Conservation (phyloP, 2,113 vertebrate genomes). For the Prietella phreatophila region DNA sequence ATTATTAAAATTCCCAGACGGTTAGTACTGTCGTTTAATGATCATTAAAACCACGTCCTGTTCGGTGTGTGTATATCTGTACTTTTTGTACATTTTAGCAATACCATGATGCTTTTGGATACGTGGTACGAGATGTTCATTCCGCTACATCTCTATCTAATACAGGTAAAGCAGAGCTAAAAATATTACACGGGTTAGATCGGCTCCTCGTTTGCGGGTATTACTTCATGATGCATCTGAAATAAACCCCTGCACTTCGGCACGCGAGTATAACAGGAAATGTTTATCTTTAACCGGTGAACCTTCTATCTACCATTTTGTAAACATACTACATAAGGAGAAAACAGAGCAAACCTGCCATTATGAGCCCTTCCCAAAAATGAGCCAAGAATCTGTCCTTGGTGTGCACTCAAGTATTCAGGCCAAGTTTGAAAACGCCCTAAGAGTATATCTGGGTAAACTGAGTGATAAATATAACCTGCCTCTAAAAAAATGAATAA, state of each 20-base stretch:
- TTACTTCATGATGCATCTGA: background rate
- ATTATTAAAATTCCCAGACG: too few relatives aligned
- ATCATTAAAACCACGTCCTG: too few relatives aligned
- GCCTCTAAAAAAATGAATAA: slow-evolving; percentile 41
- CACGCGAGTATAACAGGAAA: too few relatives aligned
- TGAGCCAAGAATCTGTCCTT: background rate
- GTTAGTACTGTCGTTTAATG: too few relatives aligned
- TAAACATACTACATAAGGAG: background rate
- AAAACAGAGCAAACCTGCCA: background rate
- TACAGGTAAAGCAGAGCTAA: background rate
- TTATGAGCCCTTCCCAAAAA: background rate
- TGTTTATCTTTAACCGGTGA: background rate
- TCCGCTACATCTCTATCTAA: background rate
- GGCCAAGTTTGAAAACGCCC: slow-evolving; percentile 8
- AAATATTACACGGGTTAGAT: background rate
- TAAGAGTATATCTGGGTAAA: slow-evolving; percentile 24
- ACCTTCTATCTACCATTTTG: background rate
- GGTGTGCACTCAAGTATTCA: background rate
- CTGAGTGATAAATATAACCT: slow-evolving; percentile 56
- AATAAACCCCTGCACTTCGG: background rate
- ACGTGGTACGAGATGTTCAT: too few relatives aligned
- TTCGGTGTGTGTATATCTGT: too few relatives aligned
- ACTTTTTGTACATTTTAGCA: too few relatives aligned
- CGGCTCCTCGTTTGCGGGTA: background rate
- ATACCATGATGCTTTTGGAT: too few relatives aligned